Conservation (phyloP, 2,113 vertebrate species). For the Hystrix brachyura region DNA sequence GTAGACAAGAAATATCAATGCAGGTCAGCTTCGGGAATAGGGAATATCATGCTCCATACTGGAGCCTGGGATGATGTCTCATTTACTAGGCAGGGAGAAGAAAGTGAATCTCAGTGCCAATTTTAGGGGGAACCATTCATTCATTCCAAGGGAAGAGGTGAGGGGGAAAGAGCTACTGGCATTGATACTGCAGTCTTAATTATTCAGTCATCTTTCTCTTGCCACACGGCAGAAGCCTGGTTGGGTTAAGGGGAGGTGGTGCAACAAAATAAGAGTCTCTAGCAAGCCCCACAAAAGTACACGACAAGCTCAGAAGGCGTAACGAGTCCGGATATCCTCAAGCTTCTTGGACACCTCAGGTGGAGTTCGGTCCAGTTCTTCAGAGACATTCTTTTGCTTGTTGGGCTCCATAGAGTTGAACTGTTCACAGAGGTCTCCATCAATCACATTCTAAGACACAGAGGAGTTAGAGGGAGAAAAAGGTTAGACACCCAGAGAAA, state of each 20-base stretch:
- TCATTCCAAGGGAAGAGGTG: constrained; percentile 52
- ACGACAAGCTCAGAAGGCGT: constrained; percentile 93
- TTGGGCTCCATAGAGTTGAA: constrained; percentile 99
- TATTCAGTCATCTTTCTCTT: constrained; percentile 46
- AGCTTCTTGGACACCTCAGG: constrained; percentile 99
- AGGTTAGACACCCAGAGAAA: constrained; percentile 5
- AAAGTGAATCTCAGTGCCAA: constrained; percentile 13
- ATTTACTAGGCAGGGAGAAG: constrained; percentile 1
- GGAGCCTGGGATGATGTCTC: background rate
- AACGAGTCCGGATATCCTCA: constrained; percentile 98
- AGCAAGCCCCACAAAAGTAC: constrained; percentile 42
- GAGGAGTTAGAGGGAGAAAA: background rate
- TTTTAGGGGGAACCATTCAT: constrained; percentile 33
- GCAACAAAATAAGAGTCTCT: constrained; percentile 42
- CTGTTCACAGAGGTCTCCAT: constrained; percentile 99
- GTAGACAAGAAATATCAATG: constrained; percentile 61
- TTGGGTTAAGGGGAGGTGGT: background rate
- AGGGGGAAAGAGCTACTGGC: background rate
- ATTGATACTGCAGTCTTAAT: constrained; percentile 71
- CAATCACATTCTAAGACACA: constrained; percentile 95
- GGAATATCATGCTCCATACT: background rate
- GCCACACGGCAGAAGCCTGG: constrained; percentile 24
- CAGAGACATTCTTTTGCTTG: constrained; percentile 98
- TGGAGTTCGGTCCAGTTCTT: constrained; percentile 97
- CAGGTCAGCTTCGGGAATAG: background rate